These are phyloP conservation scores for Carabus problematicus DNA, from an alignment of 2,888 invertebrate species.

Conservation along the genomic window DNA sequence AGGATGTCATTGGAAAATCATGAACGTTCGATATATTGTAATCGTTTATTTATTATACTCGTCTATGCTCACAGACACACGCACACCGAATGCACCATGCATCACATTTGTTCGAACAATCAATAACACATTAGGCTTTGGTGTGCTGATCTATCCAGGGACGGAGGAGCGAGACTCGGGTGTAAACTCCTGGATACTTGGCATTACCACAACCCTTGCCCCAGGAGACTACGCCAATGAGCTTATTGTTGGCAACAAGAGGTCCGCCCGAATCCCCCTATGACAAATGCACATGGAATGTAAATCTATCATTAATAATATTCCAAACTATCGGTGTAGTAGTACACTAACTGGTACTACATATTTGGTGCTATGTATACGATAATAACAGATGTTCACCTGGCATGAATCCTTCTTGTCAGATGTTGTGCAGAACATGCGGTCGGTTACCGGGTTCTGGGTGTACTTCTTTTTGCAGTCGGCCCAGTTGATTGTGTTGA, in stretches of 20 bases:
- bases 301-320: too few relatives aligned
- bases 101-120: not conserved
- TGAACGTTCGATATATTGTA: too few relatives aligned
- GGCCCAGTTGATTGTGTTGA: constrained; percentile 5
- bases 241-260: constrained; percentile 11
- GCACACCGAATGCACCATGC: too few relatives aligned
- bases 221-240: constrained; percentile 32
- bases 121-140: not conserved
- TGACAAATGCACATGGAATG: not conserved
- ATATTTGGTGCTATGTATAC: too few relatives aligned
- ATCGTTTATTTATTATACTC: too few relatives aligned
- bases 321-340: too few relatives aligned
- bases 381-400: constrained; percentile 13
- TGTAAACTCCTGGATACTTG: constrained; percentile 26
- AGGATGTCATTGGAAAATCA: too few relatives aligned
- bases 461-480: constrained; percentile 14
- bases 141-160: constrained; percentile 27
- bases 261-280: constrained; percentile 35
- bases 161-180: constrained; percentile 11
- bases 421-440: constrained; percentile 19
- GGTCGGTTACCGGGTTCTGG: constrained; percentile 13
- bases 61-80: too few relatives aligned
- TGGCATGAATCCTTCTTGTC: constrained; percentile 25
- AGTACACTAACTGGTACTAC: too few relatives aligned
- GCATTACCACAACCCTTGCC: constrained; percentile 21